These are phyloP conservation scores for Eupsilia transversa DNA, from an alignment of 2,888 invertebrate species.

Conservation along the genomic window DNA sequence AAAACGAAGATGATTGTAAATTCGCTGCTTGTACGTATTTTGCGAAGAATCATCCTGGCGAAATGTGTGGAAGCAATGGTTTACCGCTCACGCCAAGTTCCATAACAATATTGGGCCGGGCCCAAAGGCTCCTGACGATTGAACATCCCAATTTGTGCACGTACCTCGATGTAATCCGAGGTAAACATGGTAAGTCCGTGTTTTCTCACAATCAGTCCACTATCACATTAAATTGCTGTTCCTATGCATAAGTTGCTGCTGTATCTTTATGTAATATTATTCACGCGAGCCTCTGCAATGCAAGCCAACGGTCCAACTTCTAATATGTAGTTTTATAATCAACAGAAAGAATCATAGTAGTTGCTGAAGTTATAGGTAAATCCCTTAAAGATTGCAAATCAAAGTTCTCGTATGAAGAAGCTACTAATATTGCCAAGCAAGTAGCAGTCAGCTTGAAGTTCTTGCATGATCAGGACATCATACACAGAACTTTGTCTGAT, in stretches of 20 bases:
- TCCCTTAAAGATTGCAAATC: constrained; percentile 90
- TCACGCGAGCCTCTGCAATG: not conserved
- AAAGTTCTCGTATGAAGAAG: constrained; percentile 85
- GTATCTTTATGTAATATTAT: not conserved
- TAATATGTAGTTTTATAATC: constrained; percentile 68
- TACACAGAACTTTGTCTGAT: constrained; percentile 95
- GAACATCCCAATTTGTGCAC: constrained; percentile 95
- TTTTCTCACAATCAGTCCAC: not conserved
- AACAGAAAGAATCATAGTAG: constrained; percentile 94
- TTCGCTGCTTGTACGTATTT: constrained; percentile 98
- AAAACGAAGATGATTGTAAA: constrained; percentile 78
- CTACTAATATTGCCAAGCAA: constrained; percentile 93
- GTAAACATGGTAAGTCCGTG: constrained; percentile 95
- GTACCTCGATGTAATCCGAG: constrained; percentile 97
- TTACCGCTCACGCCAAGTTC: constrained; percentile 99
- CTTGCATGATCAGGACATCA: constrained; percentile 93
- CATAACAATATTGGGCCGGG: constrained; percentile 97
- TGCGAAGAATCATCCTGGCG: constrained; percentile 96
- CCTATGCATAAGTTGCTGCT: not conserved
- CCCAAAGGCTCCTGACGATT: constrained; percentile 95
- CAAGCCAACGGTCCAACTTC: not conserved
- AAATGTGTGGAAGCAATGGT: constrained; percentile 98
- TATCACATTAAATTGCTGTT: not conserved
- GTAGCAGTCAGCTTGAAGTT: constrained; percentile 93
- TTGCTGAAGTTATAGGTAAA: constrained; percentile 94